These are phyloP conservation scores for Chelonus formosanus DNA, from an alignment of 2,888 invertebrate genomes.

Conservation along the genomic window DNA sequence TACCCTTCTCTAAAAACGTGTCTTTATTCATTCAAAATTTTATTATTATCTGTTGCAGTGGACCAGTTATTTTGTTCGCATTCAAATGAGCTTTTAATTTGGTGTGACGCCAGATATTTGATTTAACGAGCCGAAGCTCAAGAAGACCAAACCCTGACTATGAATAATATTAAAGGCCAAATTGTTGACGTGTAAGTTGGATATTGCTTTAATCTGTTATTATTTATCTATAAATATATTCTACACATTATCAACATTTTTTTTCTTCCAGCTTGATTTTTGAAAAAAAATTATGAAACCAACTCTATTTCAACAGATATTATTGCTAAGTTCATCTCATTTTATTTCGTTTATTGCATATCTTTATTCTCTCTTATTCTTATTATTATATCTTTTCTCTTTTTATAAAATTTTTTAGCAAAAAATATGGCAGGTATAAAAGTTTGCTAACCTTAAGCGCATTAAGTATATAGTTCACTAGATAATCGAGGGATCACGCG, in stretches of 20 bases:
- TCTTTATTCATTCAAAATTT: constrained; percentile 54
- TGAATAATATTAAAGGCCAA: constrained; percentile 41
- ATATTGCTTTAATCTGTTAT: constrained; percentile 3
- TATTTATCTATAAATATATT: neutral
- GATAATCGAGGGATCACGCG: constrained; percentile 34
- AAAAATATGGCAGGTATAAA: constrained; percentile 11
- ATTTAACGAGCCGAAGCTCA: constrained; percentile 50
- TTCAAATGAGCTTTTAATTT: constrained; percentile 58
- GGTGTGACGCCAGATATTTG: constrained; percentile 53
- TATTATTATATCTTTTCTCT: neutral
- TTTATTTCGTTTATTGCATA: neutral
- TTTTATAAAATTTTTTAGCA: neutral
- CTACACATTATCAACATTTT: too few species aligned
- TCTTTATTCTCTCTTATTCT: too few species aligned
- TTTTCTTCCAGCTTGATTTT: too few species aligned
- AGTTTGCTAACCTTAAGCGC: neutral
- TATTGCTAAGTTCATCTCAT: too few species aligned
- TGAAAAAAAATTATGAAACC: too few species aligned
- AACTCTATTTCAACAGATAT: too few species aligned
- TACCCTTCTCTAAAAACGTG: constrained; percentile 45
- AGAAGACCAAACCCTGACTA: constrained; percentile 31
- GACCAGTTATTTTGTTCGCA: constrained; percentile 43
- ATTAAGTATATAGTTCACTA: neutral
- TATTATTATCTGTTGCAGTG: constrained; percentile 29
- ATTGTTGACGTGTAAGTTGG: neutral